phyloP scores from a whole-genome alignment of 1,140 invertebrate species.

The Helicoverpa armigera region DNA sequence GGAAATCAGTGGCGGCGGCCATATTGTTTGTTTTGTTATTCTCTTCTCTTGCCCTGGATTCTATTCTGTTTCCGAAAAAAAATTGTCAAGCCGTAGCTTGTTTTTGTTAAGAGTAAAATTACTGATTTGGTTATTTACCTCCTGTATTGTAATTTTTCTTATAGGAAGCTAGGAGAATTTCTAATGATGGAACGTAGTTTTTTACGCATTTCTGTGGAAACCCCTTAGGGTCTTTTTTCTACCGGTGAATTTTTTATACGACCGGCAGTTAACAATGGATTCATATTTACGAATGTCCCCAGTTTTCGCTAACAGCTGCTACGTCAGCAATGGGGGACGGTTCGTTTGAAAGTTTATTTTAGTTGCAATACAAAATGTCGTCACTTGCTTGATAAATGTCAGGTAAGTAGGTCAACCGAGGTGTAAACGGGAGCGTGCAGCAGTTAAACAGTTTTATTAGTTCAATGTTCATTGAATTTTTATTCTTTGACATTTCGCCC shows the following conservation, averaged over 20 bases:
- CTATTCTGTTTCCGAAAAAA: neutral
- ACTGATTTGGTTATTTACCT: no score
- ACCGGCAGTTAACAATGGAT: neutral
- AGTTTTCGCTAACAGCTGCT: slow-evolving; percentile 5
- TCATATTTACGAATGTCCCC: neutral
- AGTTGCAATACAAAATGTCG: slow-evolving; percentile 56
- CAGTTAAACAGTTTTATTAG: slow-evolving; percentile 64
- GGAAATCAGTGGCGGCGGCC: slow-evolving; percentile 1
- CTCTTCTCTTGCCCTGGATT: slow-evolving; percentile 2
- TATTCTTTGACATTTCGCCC: slow-evolving; percentile 43
- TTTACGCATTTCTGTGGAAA: no score
- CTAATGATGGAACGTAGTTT: no score
- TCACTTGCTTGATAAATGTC: slow-evolving; percentile 61
- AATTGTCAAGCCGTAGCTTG: no score
- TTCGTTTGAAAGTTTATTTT: slow-evolving; percentile 52
- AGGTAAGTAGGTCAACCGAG: slow-evolving; percentile 65
- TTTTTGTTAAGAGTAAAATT: no score
- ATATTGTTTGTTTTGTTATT: slow-evolving; percentile 12
- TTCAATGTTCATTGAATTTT: slow-evolving; percentile 55
- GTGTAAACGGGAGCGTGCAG: slow-evolving; percentile 58
- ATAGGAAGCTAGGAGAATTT: no score
- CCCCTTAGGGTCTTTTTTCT: no score
- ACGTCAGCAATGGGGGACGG: slow-evolving; percentile 9
- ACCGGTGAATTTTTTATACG: no score
- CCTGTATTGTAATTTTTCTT: no score